Percentiles rank a stretch among this genome's conserved stretches.
Evolutionary conservation across 2,888 invertebrate species (phyloP).

Genomic region (Parapristionchus giblindavisi): DNA sequence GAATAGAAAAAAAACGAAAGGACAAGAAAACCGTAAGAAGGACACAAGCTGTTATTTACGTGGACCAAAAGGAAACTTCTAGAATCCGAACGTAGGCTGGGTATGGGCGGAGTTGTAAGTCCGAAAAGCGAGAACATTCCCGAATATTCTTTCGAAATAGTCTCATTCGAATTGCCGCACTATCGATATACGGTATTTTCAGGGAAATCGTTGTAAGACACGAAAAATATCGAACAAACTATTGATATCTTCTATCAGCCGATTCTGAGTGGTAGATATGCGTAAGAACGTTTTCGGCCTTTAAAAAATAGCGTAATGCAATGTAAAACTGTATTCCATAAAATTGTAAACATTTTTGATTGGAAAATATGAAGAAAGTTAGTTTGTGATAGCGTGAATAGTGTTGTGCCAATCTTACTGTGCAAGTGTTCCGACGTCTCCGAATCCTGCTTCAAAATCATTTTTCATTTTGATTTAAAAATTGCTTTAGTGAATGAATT

Average conservation of each 20-base stretch:
- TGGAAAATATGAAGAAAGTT: too few species aligned
- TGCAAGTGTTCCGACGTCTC: not conserved
- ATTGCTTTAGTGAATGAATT: not conserved
- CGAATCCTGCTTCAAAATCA: not conserved
- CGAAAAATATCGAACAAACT: not conserved
- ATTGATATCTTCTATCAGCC: not conserved
- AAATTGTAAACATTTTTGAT: too few species aligned
- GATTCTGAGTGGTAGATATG: too few species aligned
- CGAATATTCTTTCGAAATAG: slow-evolving; percentile 21
- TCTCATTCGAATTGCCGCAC: slow-evolving; percentile 20
- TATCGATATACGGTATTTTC: not conserved
- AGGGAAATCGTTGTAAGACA: not conserved
- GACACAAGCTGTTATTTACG: not conserved
- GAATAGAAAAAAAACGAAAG: not conserved
- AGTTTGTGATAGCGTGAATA: too few species aligned
- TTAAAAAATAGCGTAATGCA: too few species aligned
- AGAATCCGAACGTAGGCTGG: not conserved
- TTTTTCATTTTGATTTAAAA: not conserved
- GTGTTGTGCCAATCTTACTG: too few species aligned
- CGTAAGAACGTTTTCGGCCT: too few species aligned
- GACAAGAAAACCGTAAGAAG: not conserved
- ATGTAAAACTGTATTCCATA: too few species aligned
- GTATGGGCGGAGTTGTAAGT: not conserved
- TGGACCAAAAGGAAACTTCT: not conserved
- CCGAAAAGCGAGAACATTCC: slow-evolving; percentile 12